Evolutionary conservation across 2,888 invertebrate genomes (phyloP), one percentile per base, ranked within the genome.

Genomic region (Heliconius ismenius): DNA sequence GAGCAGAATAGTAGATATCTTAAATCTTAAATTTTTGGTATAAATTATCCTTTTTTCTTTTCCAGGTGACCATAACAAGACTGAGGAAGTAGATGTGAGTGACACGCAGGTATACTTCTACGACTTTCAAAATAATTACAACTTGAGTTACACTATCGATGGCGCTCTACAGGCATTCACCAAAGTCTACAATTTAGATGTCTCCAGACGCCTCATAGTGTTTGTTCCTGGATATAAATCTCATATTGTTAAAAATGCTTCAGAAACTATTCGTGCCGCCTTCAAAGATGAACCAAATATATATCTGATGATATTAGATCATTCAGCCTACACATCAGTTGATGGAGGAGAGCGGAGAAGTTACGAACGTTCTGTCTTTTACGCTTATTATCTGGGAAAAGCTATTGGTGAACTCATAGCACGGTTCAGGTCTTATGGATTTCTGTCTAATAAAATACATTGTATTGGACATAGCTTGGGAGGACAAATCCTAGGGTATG

Each of bases 161-260:
- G 81, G 80, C 1, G 92, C 92, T 0, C 86, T 85, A 0, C 85
- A 88, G 63, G 87, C 87, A 1, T 85, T 94, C 76, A 89, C 87
- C 2, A 79, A 81, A 4, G 80, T 81, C 13, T 91, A 92, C 81
- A 92, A 91, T 76, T 80, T 93, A 1, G 93, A 93, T 74, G 78
- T 90, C 4, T 84, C 89, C 1, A 88, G 85, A 64, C 88, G 88
- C n/a, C 84, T 93, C 0, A 87, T 92, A 65, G 88, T 93, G 81
- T 93, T 92, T 82, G 92, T 92, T 1, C 92, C 93, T 0, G 93
- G 93, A 2, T 93, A 92, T 83, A 93, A 92, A 80, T 91, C 93
- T 0, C 88, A 92, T 75, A 92, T 93, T 60, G 85, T 84, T 77
- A 90, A 86, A 74, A 89, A 89, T 13, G 91, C 91, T 0, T 90